These are phyloP conservation scores for Diachasmimorpha longicaudata DNA, from an alignment of 1,140 invertebrate species.

Conservation along the genomic window DNA sequence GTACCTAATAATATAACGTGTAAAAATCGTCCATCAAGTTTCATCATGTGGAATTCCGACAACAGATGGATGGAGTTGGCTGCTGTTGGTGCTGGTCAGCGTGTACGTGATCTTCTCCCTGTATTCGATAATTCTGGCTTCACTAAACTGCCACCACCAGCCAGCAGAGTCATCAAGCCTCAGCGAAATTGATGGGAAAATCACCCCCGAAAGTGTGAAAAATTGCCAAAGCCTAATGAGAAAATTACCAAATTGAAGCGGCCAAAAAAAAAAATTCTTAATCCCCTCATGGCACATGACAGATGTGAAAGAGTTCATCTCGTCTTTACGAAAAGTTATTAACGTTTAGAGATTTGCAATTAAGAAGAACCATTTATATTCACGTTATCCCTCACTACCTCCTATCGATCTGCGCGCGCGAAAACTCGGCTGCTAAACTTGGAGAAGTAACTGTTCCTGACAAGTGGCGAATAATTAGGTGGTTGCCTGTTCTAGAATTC, in stretches of 20 bases:
- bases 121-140: constrained; percentile 84
- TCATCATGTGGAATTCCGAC: constrained; percentile 30
- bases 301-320: too few relatives aligned
- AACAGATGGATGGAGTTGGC: constrained; percentile 55
- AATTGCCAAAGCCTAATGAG: not conserved
- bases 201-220: not conserved
- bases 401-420: constrained; percentile 22
- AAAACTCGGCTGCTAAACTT: not conserved
- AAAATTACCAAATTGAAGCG: not conserved
- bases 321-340: not conserved
- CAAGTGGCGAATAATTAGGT: constrained; percentile 34
- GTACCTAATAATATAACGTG: not conserved
- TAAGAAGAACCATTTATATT: constrained; percentile 23
- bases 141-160: constrained; percentile 77
- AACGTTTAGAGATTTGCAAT: constrained; percentile 18
- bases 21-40: not conserved
- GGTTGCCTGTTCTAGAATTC: constrained; percentile 15
- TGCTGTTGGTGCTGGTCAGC: constrained; percentile 61
- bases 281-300: not conserved
- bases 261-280: not conserved
- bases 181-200: constrained; percentile 49
- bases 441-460: constrained; percentile 28
- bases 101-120: constrained; percentile 77
- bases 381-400: constrained; percentile 8
- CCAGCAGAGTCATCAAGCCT: constrained; percentile 79